A percentile compares a stretch with the other conserved stretches of the same genome.
phyloP scores from a whole-genome alignment of 1,140 invertebrate genomes.

The Drosophila grimshawi region DNA sequence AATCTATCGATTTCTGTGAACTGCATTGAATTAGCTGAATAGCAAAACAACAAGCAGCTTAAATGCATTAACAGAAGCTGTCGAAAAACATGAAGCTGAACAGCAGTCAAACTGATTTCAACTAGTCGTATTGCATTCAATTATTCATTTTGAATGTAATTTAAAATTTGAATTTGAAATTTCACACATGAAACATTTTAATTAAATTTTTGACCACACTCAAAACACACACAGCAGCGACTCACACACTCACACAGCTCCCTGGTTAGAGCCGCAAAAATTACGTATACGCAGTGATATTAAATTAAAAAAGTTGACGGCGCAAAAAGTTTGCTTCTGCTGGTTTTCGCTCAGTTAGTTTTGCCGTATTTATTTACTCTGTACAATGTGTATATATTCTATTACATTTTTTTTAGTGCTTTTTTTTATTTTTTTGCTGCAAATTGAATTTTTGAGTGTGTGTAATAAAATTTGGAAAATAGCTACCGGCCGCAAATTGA shows the following conservation, averaged over 20 bases:
- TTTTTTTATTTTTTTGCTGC: constrained; percentile 13
- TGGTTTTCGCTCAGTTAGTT: constrained; percentile 57
- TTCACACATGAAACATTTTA: constrained; percentile 72
- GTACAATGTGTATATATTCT: constrained; percentile 30
- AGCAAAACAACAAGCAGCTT: constrained; percentile 17
- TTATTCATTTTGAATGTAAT: constrained; percentile 76
- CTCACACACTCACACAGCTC: constrained; percentile 35
- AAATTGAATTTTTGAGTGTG: constrained; percentile 58
- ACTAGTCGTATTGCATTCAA: constrained; percentile 59
- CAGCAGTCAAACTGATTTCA: constrained; percentile 45
- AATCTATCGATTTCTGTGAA: not conserved
- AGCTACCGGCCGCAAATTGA: constrained; percentile 15
- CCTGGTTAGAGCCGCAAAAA: constrained; percentile 67
- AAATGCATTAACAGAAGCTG: constrained; percentile 36
- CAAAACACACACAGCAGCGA: constrained; percentile 19
- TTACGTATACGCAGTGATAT: constrained; percentile 71
- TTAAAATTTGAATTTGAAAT: constrained; percentile 63
- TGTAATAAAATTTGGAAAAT: constrained; percentile 54
- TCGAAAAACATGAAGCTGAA: constrained; percentile 30
- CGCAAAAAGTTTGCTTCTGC: constrained; percentile 54
- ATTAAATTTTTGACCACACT: constrained; percentile 71
- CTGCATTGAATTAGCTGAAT: constrained; percentile 12
- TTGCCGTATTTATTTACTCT: constrained; percentile 22
- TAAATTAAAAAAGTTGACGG: constrained; percentile 75
- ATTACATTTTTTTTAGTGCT: not conserved